Evolutionary conservation across 1,140 invertebrate genomes (phyloP).

Genomic region (Chlorops oryzae): DNA sequence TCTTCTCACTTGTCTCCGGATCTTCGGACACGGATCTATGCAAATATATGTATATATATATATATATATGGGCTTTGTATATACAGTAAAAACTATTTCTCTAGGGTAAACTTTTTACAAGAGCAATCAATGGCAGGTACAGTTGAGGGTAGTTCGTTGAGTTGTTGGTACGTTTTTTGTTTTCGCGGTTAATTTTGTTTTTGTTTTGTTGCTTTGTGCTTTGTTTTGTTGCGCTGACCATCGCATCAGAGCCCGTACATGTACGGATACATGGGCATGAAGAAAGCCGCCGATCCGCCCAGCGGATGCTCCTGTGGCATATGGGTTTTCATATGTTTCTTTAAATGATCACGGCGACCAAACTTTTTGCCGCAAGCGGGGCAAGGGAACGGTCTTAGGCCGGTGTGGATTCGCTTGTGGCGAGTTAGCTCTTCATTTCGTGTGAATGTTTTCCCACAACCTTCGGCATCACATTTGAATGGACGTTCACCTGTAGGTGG

Average conservation of each 20-base stretch:
- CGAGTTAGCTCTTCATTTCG: conserved; percentile 88
- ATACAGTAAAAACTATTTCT: no score
- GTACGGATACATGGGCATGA: conserved; percentile 47
- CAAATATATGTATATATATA: no score
- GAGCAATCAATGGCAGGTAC: no score
- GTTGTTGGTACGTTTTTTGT: no score
- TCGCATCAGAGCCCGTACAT: conserved; percentile 38
- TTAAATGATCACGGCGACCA: conserved; percentile 81
- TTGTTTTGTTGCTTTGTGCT: no score
- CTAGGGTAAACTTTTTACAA: no score
- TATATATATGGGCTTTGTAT: no score
- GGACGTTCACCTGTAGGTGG: conserved; percentile 68
- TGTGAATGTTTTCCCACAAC: conserved; percentile 85
- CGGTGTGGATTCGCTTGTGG: conserved; percentile 85
- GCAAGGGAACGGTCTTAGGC: conserved; percentile 73
- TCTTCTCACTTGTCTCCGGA: no score
- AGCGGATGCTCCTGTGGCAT: conserved; percentile 43
- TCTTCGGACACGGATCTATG: no score
- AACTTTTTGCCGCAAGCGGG: conserved; percentile 77
- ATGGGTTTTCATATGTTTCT: conserved; percentile 63
- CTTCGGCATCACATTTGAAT: conserved; percentile 74
- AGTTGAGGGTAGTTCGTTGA: no score
- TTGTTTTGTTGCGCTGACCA: no score
- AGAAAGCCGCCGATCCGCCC: conserved; percentile 37
- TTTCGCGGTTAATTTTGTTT: no score